A percentile compares a stretch with the other conserved stretches of the same genome.
These are phyloP conservation scores for Trachythela sp. DNA, from an alignment of 64 coral and sea anemone species.

Conservation along the genomic window DNA sequence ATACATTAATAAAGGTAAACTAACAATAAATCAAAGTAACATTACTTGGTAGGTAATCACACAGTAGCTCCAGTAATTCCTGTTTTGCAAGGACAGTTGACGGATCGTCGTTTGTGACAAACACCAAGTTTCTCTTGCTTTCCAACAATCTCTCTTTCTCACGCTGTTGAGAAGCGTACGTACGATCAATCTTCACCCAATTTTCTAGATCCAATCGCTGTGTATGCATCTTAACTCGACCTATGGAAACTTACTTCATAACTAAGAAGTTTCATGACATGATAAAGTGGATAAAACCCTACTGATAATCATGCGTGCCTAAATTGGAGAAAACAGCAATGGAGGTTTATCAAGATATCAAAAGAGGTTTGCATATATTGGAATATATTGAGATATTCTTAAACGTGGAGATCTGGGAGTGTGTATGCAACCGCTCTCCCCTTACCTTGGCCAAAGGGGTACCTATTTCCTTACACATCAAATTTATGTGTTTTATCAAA, in stretches of 20 bases:
- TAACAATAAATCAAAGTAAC: background rate
- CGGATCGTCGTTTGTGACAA: conserved; percentile 54
- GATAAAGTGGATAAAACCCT: too few species aligned
- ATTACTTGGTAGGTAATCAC: conserved; percentile 50
- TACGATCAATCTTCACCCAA: conserved; percentile 59
- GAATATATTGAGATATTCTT: too few species aligned
- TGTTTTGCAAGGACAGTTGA: conserved; percentile 42
- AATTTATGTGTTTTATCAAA: too few species aligned
- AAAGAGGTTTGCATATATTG: too few species aligned
- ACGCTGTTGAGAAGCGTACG: conserved; percentile 53
- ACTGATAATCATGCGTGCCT: too few species aligned
- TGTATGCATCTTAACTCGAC: conserved; percentile 53
- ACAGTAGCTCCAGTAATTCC: conserved; percentile 43
- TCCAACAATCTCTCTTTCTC: conserved; percentile 55
- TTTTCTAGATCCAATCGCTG: conserved; percentile 45
- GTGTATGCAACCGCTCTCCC: too few species aligned
- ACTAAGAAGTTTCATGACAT: background rate
- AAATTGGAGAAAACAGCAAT: too few species aligned
- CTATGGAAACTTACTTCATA: background rate
- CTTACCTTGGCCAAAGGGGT: too few species aligned
- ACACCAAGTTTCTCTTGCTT: conserved; percentile 30
- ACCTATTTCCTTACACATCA: too few species aligned
- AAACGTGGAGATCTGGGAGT: too few species aligned
- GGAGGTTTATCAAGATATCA: too few species aligned
- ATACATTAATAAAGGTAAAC: too few species aligned